phyloP scores from a whole-genome alignment of 2,797 vertebrate genomes.

The Enteromius anoplus region DNA sequence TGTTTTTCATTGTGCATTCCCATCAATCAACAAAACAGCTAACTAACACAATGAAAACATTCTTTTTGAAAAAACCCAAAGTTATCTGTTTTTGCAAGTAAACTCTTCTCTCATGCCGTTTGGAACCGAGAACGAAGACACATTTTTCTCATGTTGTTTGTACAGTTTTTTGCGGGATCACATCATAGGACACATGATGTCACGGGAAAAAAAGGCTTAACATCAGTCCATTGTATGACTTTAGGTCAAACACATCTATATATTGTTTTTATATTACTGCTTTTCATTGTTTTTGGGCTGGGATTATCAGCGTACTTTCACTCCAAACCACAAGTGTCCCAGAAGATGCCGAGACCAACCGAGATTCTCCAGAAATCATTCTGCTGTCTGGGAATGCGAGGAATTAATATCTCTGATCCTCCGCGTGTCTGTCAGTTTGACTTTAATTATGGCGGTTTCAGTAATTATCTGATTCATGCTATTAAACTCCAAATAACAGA shows the following conservation, averaged over 20 bases:
- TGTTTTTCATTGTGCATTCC: too few relatives aligned
- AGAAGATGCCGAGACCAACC: background rate
- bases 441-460: background rate
- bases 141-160: too few relatives aligned
- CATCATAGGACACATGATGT: background rate
- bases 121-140: too few relatives aligned
- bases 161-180: too few relatives aligned
- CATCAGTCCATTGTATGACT: background rate
- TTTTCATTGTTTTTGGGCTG: too few relatives aligned
- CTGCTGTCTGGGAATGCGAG: constrained; percentile 47
- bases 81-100: too few relatives aligned
- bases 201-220: background rate
- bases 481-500: background rate
- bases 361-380: background rate
- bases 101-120: too few relatives aligned
- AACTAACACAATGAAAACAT: too few relatives aligned
- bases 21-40: too few relatives aligned
- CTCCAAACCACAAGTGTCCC: background rate
- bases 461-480: background rate
- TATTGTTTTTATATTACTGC: too few relatives aligned
- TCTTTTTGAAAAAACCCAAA: too few relatives aligned
- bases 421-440: background rate
- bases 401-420: constrained; percentile 38
- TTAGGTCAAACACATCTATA: background rate
- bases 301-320: background rate